A percentile compares a stretch with the other conserved stretches of the same genome.
Evolutionary conservation across 2,797 vertebrate genomes (phyloP).

Genomic region (Echeneis naucrates): DNA sequence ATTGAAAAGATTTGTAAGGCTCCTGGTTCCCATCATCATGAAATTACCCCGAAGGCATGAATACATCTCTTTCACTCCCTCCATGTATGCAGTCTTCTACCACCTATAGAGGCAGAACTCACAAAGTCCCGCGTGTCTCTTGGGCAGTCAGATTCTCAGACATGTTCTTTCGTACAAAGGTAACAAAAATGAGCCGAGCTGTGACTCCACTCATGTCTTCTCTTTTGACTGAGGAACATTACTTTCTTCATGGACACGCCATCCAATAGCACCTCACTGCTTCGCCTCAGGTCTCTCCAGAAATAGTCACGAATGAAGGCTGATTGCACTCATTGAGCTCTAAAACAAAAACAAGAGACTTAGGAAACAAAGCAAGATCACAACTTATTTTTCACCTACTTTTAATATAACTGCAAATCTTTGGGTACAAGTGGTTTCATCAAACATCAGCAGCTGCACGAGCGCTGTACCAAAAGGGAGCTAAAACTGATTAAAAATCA

Average conservation of each 20-base stretch:
- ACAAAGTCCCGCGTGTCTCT: conserved; percentile 65
- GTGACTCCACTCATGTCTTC: conserved; percentile 40
- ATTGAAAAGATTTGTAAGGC: conserved; percentile 58
- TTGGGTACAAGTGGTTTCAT: conserved; percentile 8
- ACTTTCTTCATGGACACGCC: conserved; percentile 42
- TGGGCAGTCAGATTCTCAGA: conserved; percentile 54
- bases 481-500: conserved; percentile 47
- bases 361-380: neutral
- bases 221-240: conserved; percentile 60
- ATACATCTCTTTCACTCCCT: conserved; percentile 73
- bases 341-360: conserved; percentile 16
- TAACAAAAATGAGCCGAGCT: conserved; percentile 40
- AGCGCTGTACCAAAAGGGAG: conserved; percentile 23
- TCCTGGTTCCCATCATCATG: conserved; percentile 61
- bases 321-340: conserved; percentile 53
- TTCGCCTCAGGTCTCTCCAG: conserved; percentile 33
- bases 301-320: conserved; percentile 37
- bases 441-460: conserved; percentile 7
- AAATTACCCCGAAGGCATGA: conserved; percentile 63
- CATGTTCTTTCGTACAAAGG: conserved; percentile 51
- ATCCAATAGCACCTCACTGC: conserved; percentile 41
- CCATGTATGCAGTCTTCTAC: conserved; percentile 48
- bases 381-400: conserved; percentile 5
- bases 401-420: neutral
- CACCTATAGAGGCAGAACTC: conserved; percentile 49